Evolutionary conservation across 1,140 invertebrate species (phyloP), one percentile per base, ranked within the genome.

Genomic region (Drosophila pectinifera): DNA sequence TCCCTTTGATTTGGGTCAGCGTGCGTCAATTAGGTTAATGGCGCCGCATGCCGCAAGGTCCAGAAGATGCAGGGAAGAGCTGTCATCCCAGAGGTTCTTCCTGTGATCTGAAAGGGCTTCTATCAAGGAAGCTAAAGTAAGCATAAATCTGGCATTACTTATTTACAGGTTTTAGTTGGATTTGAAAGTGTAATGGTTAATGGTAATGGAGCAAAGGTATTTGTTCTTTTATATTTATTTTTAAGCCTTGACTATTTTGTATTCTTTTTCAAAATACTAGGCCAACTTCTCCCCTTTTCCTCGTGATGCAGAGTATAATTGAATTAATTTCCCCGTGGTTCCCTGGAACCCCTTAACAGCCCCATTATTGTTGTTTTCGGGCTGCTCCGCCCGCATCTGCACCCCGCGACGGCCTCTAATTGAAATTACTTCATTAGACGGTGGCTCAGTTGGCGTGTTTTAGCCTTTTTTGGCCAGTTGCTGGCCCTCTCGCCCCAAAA

Each of bases 371-470:
- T 38, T 38, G 31, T 54, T 54, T 54, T 36, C 13, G 51, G 31
- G 14, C 54, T 43, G 38, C 26, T 22, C 11, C 45, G 26, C 45
- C 16, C 20, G 8, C 46, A n/a, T 5, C 3, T 14, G 7, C 14
- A 20, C 10, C 14, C 26, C 59, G 28, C 24, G 49, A 5, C 34
- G 34, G 43, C 73, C 53, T 39, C 59, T 74, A 88, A 75, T 70
- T 65, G 68, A 84, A 88, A 85, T 85, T 82, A 88, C 82, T 85
- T 88, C 78, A 85, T 85, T 85, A 85, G 73, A 42, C 54, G 55
- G 34, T 57, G 58, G 68, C 38, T 42, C 41, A 57, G 53, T 51
- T 56, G 42, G 42, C 56, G 45, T 75, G 45, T 75, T 58, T 67
- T 54, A 10, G 31, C 28, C 48, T 39, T 45, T 55, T 43, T 56